Evolutionary conservation across 2,888 invertebrate genomes (phyloP).

Genomic region (Tetheella fluctuosa): DNA sequence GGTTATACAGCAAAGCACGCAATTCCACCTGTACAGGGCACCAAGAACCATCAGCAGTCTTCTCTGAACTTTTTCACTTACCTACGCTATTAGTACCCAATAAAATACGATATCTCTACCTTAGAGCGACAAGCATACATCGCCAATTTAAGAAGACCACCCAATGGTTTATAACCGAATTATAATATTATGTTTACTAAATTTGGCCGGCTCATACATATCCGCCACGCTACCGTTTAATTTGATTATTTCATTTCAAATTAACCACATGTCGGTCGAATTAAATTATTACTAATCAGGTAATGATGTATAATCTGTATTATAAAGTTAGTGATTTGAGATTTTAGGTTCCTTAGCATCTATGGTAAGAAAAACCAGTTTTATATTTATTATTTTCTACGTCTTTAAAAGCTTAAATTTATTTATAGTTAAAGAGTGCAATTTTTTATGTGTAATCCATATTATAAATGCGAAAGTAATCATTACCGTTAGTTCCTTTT

Average conservation of each 20-base stretch:
- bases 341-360: not conserved
- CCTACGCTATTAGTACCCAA: slow-evolving; percentile 14
- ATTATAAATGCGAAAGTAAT: too few relatives aligned
- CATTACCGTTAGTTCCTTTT: too few relatives aligned
- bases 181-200: slow-evolving; percentile 33
- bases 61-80: not conserved
- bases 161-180: slow-evolving; percentile 38
- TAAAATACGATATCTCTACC: slow-evolving; percentile 19
- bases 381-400: too few relatives aligned
- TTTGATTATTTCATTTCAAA: slow-evolving; percentile 31
- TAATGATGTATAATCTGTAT: slow-evolving; percentile 6
- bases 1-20: too few relatives aligned
- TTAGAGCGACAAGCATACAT: slow-evolving; percentile 25
- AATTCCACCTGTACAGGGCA: too few relatives aligned
- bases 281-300: slow-evolving; percentile 11
- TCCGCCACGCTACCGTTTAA: slow-evolving; percentile 30
- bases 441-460: too few relatives aligned
- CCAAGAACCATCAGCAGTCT: not conserved
- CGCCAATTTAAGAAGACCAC: slow-evolving; percentile 40
- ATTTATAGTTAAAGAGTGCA: too few relatives aligned
- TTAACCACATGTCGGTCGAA: slow-evolving; percentile 29
- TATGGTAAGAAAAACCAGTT: not conserved
- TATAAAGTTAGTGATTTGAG: not conserved
- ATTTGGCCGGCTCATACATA: slow-evolving; percentile 26
- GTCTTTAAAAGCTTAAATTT: too few relatives aligned